Conservation (phyloP, 2,797 vertebrate genomes). For the Sebastes trivittatus region DNA sequence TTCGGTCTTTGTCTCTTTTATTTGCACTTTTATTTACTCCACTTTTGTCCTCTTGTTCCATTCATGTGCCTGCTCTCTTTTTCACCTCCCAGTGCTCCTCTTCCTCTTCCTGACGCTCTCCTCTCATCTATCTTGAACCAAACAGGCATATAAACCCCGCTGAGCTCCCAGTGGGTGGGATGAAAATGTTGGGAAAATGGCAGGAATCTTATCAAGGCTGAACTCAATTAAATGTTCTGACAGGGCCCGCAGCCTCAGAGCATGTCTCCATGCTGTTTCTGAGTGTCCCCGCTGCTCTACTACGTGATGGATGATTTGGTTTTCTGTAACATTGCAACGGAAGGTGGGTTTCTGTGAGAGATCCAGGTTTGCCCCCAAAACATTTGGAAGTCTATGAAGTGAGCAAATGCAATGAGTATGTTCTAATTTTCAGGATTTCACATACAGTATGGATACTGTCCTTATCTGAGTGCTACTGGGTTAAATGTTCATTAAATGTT, state of each 20-base stretch:
- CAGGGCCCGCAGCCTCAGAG: slow-evolving; percentile 1
- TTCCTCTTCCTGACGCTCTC: not conserved
- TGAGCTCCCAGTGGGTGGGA: slow-evolving; percentile 19
- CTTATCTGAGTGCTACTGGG: not conserved
- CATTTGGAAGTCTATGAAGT: not conserved
- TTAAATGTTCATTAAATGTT: not conserved
- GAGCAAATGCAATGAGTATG: not conserved
- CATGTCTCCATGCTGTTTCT: slow-evolving; percentile 5
- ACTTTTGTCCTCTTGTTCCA: not conserved
- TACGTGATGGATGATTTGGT: not conserved
- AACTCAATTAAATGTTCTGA: slow-evolving; percentile 47
- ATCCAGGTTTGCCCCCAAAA: not conserved
- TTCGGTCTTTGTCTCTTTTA: slow-evolving; percentile 9
- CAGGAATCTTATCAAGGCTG: slow-evolving; percentile 20
- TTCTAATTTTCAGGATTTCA: not conserved
- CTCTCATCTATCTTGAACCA: slow-evolving; percentile 31
- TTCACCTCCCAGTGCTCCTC: not conserved
- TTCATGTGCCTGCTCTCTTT: not conserved
- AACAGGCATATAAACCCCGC: slow-evolving; percentile 6
- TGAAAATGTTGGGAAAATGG: slow-evolving; percentile 4
- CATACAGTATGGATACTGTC: not conserved
- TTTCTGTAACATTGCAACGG: not conserved
- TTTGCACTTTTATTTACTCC: not conserved
- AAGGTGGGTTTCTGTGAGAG: not conserved
- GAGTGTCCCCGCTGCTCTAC: slow-evolving; percentile 15